phyloP scores from a whole-genome alignment of 2,113 vertebrate genomes.

The Alligator sinensis region DNA sequence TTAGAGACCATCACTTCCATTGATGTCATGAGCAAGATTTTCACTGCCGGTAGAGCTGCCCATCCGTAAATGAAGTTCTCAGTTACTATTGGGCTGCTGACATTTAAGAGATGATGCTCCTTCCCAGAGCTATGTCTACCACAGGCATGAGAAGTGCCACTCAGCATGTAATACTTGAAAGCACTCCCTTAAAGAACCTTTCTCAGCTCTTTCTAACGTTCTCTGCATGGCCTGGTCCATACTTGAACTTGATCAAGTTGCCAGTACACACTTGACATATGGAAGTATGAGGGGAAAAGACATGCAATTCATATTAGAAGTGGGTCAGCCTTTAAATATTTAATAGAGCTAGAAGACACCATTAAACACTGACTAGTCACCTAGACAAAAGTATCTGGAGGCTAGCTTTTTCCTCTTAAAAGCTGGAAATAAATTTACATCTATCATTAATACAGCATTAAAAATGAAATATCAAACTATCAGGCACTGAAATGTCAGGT shows the following conservation, averaged over 20 bases:
- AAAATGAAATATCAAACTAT: not conserved
- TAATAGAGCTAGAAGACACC: not conserved
- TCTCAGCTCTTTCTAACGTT: not conserved
- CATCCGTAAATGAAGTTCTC: not conserved
- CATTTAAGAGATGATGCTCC: not conserved
- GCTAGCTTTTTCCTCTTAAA: not conserved
- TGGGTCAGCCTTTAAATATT: not conserved
- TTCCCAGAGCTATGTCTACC: not conserved
- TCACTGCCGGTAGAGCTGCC: not conserved
- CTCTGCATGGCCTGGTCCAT: not conserved
- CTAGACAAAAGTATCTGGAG: not conserved
- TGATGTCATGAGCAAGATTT: not conserved
- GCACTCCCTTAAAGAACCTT: not conserved
- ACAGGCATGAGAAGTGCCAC: not conserved
- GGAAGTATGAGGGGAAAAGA: not conserved
- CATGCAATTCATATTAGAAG: too few relatives aligned
- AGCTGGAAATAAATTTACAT: not conserved
- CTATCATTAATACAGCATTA: not conserved
- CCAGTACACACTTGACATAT: not conserved
- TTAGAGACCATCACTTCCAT: not conserved
- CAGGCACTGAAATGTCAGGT: not conserved
- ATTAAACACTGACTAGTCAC: not conserved
- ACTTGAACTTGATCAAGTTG: not conserved
- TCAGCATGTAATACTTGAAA: not conserved
- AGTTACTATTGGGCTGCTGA: not conserved